A percentile compares a stretch with the other conserved stretches of the same genome.
Evolutionary conservation across 2,888 invertebrate species (phyloP).

Genomic region (Atethmia centrago): DNA sequence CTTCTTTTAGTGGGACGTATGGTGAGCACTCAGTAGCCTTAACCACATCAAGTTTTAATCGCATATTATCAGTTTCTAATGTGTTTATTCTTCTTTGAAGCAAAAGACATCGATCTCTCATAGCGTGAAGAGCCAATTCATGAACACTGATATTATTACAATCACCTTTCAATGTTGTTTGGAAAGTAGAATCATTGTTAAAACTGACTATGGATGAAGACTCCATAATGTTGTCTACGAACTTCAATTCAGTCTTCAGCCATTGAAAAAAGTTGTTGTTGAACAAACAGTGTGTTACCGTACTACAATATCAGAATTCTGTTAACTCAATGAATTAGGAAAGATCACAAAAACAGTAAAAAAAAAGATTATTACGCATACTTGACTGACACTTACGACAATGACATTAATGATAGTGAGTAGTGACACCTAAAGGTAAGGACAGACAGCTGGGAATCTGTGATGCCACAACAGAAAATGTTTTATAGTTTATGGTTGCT

Average conservation of each 20-base stretch:
- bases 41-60: constrained; percentile 86
- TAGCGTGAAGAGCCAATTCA: constrained; percentile 94
- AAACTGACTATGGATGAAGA: constrained; percentile 88
- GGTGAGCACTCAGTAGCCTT: constrained; percentile 76
- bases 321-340: constrained; percentile 13
- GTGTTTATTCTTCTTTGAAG: constrained; percentile 93
- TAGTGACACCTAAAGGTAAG: no score
- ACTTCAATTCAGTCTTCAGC: background rate
- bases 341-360: constrained; percentile 46
- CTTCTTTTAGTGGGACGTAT: constrained; percentile 80
- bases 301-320: constrained; percentile 23
- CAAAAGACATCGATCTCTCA: constrained; percentile 95
- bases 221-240: constrained; percentile 76
- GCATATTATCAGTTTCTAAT: constrained; percentile 94
- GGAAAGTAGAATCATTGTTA: constrained; percentile 86
- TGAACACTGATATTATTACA: constrained; percentile 91
- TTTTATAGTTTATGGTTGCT: no score
- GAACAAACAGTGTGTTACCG: constrained; percentile 16
- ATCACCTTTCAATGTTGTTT: constrained; percentile 85
- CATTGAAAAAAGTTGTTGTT: constrained; percentile 31
- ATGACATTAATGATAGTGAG: no score
- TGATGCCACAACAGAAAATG: no score
- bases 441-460: no score
- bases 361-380: constrained; percentile 6
- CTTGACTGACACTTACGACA: constrained; percentile 21